These are phyloP conservation scores for western clawed frog (Xenopus tropicalis) DNA, from an alignment of 2,113 vertebrate species.

Conservation along the genomic window DNA sequence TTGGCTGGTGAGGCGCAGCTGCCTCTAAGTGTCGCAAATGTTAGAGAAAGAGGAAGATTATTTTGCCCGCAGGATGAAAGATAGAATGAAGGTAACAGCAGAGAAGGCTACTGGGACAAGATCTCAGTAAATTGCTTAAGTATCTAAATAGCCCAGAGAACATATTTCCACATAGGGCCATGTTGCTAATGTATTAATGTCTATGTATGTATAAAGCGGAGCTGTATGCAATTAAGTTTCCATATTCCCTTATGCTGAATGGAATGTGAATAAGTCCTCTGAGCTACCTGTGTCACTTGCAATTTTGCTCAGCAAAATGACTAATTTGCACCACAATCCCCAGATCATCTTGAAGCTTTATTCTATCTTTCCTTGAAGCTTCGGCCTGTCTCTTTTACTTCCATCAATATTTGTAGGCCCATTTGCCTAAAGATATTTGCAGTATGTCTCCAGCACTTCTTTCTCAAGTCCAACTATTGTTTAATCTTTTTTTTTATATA, in stretches of 20 bases:
- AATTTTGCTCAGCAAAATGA: conserved; percentile 15
- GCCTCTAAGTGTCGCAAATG: background rate
- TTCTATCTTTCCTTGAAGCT: conserved; percentile 5
- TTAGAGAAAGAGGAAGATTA: background rate
- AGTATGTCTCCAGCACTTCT: background rate
- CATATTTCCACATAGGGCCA: conserved; percentile 22
- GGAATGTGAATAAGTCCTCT: conserved; percentile 21
- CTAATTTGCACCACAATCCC: conserved; percentile 16
- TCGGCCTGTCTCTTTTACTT: conserved; percentile 30
- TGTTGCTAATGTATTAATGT: conserved; percentile 25
- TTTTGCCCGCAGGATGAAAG: background rate
- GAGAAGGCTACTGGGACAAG: conserved; percentile 11
- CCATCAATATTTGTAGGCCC: background rate
- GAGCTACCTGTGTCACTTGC: conserved; percentile 30
- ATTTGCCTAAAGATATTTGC: conserved; percentile 19
- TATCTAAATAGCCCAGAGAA: conserved; percentile 33
- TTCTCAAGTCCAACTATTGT: background rate
- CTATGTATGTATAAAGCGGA: conserved; percentile 13
- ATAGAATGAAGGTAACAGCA: conserved; percentile 13
- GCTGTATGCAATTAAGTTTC: background rate
- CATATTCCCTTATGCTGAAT: conserved; percentile 40
- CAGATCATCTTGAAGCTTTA: background rate
- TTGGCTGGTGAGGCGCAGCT: background rate
- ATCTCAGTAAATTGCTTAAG: conserved; percentile 18
- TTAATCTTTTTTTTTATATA: background rate